Conservation (phyloP, 2,797 vertebrate genomes). For the Antrozous pallidus region DNA sequence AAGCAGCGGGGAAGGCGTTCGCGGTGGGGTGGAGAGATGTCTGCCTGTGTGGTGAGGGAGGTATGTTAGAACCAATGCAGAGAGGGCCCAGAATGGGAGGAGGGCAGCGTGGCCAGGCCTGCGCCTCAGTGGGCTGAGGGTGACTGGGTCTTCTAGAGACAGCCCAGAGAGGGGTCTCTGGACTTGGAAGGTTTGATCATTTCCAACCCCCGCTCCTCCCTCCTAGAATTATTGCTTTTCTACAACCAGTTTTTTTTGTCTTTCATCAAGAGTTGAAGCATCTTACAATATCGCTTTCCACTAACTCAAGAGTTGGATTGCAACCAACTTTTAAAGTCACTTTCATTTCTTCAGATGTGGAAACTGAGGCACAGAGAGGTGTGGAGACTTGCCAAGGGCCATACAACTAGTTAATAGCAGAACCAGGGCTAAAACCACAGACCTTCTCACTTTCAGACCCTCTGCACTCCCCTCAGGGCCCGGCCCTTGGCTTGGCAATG, state of each 20-base stretch:
- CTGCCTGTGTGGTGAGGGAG: background rate
- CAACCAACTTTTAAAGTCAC: background rate
- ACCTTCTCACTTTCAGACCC: background rate
- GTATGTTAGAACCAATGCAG: too few relatives aligned
- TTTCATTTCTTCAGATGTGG: background rate
- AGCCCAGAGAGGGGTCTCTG: background rate
- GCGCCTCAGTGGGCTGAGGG: fast-evolving
- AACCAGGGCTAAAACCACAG: background rate
- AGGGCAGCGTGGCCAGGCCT: background rate
- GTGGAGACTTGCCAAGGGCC: background rate
- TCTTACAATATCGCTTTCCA: background rate
- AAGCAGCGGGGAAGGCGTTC: background rate
- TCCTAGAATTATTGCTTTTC: background rate
- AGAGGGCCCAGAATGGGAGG: background rate
- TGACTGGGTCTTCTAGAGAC: background rate
- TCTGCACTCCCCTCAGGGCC: background rate
- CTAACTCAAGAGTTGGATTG: background rate
- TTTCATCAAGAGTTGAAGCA: background rate
- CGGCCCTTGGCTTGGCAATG: background rate
- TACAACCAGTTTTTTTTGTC: background rate
- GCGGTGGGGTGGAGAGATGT: background rate
- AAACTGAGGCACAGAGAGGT: background rate
- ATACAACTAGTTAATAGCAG: background rate
- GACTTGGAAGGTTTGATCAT: background rate
- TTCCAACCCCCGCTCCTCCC: background rate